Evolutionary conservation across 35 echinoderm and acorn worm genomes (phyloP).

Genomic region (Ophioderma brevispina): DNA sequence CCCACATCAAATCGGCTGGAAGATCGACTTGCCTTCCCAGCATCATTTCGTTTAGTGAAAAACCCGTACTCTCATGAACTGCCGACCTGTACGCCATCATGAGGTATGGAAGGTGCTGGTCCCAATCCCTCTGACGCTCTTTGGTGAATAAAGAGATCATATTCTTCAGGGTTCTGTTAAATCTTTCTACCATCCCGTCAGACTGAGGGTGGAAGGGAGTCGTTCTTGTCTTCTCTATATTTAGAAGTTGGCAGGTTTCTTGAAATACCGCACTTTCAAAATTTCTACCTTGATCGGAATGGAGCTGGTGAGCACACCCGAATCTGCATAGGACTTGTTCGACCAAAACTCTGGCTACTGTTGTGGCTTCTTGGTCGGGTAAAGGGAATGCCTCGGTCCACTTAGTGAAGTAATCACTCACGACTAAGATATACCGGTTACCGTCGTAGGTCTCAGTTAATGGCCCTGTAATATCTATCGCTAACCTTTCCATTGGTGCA

Average conservation of each 20-base stretch:
- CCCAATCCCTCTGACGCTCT: neutral
- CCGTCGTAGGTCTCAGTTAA: constrained; percentile 5
- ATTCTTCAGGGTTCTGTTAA: constrained; percentile 43
- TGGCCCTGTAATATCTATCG: constrained; percentile 35
- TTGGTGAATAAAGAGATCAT: constrained; percentile 4
- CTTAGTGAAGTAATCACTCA: constrained; percentile 29
- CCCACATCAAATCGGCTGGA: constrained; percentile 8
- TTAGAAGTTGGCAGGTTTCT: constrained; percentile 40
- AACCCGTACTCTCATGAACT: constrained; percentile 52
- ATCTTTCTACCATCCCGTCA: constrained; percentile 56
- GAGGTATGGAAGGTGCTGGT: constrained; percentile 8
- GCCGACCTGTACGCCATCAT: constrained; percentile 48
- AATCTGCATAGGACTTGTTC: constrained; percentile 52
- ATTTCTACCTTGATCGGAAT: constrained; percentile 59
- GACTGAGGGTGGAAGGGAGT: constrained; percentile 33
- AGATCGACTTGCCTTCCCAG: constrained; percentile 26
- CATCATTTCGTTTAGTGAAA: constrained; percentile 64
- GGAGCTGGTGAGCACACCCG: constrained; percentile 45
- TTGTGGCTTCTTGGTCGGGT: too few species aligned
- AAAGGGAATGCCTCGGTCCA: constrained; percentile 27
- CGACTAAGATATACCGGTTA: constrained; percentile 37
- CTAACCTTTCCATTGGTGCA: constrained; percentile 27
- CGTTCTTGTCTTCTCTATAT: constrained; percentile 43
- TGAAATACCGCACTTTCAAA: constrained; percentile 53
- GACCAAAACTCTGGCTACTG: constrained; percentile 27